These are phyloP conservation scores for Scrobipalpa atriplicella DNA, from an alignment of 2,888 invertebrate species.

Conservation along the genomic window DNA sequence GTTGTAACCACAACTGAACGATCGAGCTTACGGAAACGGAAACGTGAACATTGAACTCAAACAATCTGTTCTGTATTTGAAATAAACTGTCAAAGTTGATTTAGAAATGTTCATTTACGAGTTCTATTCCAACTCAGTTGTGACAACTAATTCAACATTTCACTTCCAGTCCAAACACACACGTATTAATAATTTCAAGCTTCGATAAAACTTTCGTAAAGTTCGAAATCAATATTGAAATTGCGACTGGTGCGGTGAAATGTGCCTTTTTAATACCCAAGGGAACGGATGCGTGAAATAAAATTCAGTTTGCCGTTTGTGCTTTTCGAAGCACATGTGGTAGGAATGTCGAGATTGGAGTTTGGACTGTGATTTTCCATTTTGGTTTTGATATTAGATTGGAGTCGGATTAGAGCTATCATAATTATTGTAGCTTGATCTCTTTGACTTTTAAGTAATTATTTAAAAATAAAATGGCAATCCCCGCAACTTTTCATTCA, in stretches of 20 bases:
- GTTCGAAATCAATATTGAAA: constrained; percentile 28
- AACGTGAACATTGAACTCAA: not conserved
- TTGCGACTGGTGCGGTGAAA: constrained; percentile 36
- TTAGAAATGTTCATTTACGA: constrained; percentile 2
- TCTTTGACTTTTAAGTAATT: no score
- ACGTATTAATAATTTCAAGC: constrained; percentile 4
- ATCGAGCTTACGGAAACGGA: no score
- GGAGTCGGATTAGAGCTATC: no score
- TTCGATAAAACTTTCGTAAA: constrained; percentile 2
- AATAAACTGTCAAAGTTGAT: not conserved
- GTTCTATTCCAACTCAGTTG: not conserved
- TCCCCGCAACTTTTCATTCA: no score
- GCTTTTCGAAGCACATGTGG: constrained; percentile 53
- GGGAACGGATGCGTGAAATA: constrained; percentile 59
- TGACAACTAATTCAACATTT: not conserved
- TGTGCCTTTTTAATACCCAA: constrained; percentile 52
- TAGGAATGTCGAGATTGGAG: constrained; percentile 38
- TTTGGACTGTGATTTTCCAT: not conserved
- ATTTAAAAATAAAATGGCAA: no score
- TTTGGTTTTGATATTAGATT: not conserved
- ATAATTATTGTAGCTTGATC: no score
- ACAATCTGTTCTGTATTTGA: not conserved
- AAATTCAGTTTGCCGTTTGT: constrained; percentile 57
- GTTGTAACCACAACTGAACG: no score
- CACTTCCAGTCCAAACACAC: not conserved